These are phyloP conservation scores for Phalacrocorax carbo DNA, from an alignment of 2,113 vertebrate species.

Conservation along the genomic window DNA sequence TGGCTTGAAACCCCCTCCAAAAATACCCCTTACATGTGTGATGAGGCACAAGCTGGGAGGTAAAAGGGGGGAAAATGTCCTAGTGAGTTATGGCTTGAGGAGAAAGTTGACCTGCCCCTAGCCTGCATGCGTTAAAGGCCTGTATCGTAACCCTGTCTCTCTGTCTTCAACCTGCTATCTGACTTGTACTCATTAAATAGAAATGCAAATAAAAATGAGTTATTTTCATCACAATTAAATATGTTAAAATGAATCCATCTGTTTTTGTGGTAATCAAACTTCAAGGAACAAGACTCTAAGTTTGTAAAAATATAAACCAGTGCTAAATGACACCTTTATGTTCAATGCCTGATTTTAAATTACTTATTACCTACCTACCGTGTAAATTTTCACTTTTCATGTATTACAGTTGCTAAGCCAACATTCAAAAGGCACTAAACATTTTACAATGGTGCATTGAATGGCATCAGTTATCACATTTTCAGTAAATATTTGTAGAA, in stretches of 20 bases:
- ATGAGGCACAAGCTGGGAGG: neutral
- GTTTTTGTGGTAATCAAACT: neutral
- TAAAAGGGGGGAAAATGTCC: neutral
- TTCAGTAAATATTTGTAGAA: neutral
- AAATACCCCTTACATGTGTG: neutral
- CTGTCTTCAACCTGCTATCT: neutral
- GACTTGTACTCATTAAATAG: neutral
- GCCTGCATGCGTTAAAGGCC: neutral
- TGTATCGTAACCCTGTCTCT: neutral
- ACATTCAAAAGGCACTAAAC: neutral
- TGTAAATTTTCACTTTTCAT: constrained; percentile 6
- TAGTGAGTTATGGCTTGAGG: neutral
- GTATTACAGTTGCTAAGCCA: neutral
- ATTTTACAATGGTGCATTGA: neutral
- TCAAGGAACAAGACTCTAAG: neutral
- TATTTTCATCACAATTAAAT: neutral
- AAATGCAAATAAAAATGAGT: neutral
- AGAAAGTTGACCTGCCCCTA: neutral
- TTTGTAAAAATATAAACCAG: constrained; percentile 23
- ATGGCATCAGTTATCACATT: neutral
- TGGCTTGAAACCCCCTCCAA: neutral
- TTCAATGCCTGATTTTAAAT: neutral
- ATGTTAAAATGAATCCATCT: neutral
- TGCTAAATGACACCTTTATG: neutral
- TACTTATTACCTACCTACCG: neutral